Base-by-base conservation (phyloP, 2,888 invertebrate species). In the Oscheius sp. region DNA sequence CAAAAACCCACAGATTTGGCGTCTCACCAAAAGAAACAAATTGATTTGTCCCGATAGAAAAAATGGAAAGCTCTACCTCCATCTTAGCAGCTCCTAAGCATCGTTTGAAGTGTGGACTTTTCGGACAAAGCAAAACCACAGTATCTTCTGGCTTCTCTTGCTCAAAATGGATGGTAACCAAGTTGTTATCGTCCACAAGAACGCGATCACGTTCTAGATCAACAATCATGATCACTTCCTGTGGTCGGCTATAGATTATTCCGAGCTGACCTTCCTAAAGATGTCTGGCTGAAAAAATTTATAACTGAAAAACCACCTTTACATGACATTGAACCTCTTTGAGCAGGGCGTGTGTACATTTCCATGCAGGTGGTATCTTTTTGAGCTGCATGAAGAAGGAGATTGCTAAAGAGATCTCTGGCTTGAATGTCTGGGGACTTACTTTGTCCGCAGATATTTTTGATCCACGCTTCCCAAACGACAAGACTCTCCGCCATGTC, bases 391-490 rank as follows among this genome's bases (percentile, higher is more conserved):
- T 81, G 66, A 75, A 81, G 63, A 78, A 76, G 42, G 74, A 72
- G 9, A 78, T 73, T 42, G 79, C 81, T 81, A 42, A 63, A 70
- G 47, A 11, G 42, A 42, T 42, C 13, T 42, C 42, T 37, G 13
- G 50, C 13, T 5, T 42, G 42, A 10, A 42, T 9, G 7, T 47
- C 42, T 21, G 42, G 58, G 21, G 47, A n/a, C 32, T 75, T 66
- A 82, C 82, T 74, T 60, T 82, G 79, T 1, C 80, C 80, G 51
- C 77, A 80, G 51, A 72, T 71, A 37, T 79, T 79, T 68, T 78
- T 79, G 68, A 82, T 74, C 82, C 82, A 82, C 32, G 80, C 74
- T 29, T 82, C 79, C 82, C 82, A 82, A 47, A 79, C 77, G 5
- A 82, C 62, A 13, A 82, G 70, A 33, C 74, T 82, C 60, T 80